A percentile compares a stretch with the other conserved stretches of the same genome.
Conservation (phyloP, 30 jellyfish, hydroid and myxozoan species). For the Pseudorhiza aurosa region DNA sequence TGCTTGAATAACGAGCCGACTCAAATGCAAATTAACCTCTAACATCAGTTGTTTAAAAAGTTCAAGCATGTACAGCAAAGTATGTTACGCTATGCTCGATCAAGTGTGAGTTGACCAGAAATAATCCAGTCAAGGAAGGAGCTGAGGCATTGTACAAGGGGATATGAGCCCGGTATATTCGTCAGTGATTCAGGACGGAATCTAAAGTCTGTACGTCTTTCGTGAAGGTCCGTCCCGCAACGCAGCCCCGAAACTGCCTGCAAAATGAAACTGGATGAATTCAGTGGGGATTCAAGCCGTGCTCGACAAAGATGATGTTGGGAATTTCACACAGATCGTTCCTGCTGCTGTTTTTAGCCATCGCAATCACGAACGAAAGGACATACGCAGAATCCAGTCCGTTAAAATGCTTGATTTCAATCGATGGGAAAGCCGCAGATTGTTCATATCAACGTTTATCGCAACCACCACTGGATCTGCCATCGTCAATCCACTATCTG, state of each 20-base stretch:
- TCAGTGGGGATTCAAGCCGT: too few species aligned
- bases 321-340: too few species aligned
- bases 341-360: neutral
- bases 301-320: too few species aligned
- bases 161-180: too few species aligned
- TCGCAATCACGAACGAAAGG: neutral
- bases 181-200: too few species aligned
- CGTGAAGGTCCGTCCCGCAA: too few species aligned
- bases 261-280: too few species aligned
- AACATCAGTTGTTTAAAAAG: neutral
- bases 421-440: constrained; percentile 22
- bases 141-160: too few species aligned
- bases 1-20: constrained; percentile 22
- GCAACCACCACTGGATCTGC: constrained; percentile 29
- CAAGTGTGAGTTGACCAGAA: neutral
- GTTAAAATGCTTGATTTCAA: constrained; percentile 1
- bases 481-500: constrained; percentile 37
- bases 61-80: neutral
- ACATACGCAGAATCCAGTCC: constrained; percentile 1
- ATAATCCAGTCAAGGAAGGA: too few species aligned
- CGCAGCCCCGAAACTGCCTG: too few species aligned
- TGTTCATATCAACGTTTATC: constrained; percentile 41
- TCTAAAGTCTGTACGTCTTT: too few species aligned
- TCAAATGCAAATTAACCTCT: constrained; percentile 61
- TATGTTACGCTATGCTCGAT: constrained; percentile 5